Percentiles rank a stretch among this genome's conserved stretches.
Conservation (phyloP, 2,888 invertebrate genomes). For the Gymnosoma rotundatum region DNA sequence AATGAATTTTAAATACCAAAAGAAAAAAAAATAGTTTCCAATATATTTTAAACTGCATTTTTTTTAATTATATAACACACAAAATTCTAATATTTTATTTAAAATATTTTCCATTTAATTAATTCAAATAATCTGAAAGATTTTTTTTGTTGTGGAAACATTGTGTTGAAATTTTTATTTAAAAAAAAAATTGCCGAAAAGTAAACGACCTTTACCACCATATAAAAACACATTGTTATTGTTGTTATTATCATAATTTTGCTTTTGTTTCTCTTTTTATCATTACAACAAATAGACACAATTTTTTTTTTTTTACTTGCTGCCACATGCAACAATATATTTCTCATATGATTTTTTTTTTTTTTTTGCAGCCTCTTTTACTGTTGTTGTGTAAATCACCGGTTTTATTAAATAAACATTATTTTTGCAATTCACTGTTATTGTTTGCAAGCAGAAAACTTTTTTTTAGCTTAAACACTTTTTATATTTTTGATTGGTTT, state of each 20-base stretch:
- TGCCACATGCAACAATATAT: constrained; percentile 65
- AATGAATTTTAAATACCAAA: too few species aligned
- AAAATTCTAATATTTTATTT: too few species aligned
- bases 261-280: constrained; percentile 71
- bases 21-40: too few species aligned
- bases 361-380: not conserved
- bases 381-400: constrained; percentile 51
- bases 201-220: constrained; percentile 81
- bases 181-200: constrained; percentile 76
- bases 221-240: constrained; percentile 73
- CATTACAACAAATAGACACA: constrained; percentile 58
- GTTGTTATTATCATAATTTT: constrained; percentile 59
- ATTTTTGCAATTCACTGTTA: constrained; percentile 17
- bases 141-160: constrained; percentile 15
- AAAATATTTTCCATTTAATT: too few species aligned
- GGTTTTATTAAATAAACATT: constrained; percentile 37
- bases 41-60: too few species aligned
- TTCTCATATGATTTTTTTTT: constrained; percentile 23
- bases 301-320: constrained; percentile 38
- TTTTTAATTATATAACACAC: too few species aligned
- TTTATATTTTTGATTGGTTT: constrained; percentile 39
- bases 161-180: constrained; percentile 20
- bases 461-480: constrained; percentile 23
- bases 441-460: not conserved
- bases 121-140: not conserved